Conservation (phyloP, 1,140 invertebrate genomes). For the Penaeus indicus region DNA sequence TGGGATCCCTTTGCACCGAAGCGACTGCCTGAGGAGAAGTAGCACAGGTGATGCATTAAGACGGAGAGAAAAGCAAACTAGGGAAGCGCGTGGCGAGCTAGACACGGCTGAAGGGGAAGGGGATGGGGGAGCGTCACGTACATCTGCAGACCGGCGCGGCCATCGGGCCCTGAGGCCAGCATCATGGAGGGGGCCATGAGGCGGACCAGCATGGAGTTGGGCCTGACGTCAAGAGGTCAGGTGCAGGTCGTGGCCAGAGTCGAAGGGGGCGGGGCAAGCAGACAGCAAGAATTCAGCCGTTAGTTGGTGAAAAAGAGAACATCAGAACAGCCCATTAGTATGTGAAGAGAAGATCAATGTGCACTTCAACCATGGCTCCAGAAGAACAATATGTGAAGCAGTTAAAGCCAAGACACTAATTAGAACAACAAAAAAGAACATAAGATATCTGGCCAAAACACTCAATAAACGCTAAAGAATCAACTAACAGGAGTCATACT, state of each 20-base stretch:
- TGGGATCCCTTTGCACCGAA: no score
- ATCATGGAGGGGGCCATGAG: conserved; percentile 60
- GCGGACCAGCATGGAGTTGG: conserved; percentile 61
- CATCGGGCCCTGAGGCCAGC: conserved; percentile 54
- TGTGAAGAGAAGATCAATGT: conserved; percentile 7
- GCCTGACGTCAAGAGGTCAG: conserved; percentile 53
- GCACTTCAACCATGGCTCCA: conserved; percentile 19
- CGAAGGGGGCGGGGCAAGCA: conserved; percentile 47
- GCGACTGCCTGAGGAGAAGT: no score
- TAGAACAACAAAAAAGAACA: neutral
- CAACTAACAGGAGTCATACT: neutral
- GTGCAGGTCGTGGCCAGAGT: conserved; percentile 31
- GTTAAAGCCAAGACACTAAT: conserved; percentile 28
- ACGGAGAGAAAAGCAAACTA: conserved; percentile 5
- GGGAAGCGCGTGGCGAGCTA: neutral
- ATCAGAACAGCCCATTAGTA: conserved; percentile 47
- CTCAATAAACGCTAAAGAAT: conserved; percentile 15
- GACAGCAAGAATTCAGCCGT: conserved; percentile 59
- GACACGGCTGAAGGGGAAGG: neutral
- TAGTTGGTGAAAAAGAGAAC: conserved; percentile 60
- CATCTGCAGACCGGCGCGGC: conserved; percentile 54
- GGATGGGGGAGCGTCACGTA: conserved; percentile 32
- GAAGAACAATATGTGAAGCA: conserved; percentile 32
- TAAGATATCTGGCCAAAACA: neutral
- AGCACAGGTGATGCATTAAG: neutral